Evolutionary conservation across 2,113 vertebrate species (phyloP).

Genomic region (Opisthocomus hoazin): DNA sequence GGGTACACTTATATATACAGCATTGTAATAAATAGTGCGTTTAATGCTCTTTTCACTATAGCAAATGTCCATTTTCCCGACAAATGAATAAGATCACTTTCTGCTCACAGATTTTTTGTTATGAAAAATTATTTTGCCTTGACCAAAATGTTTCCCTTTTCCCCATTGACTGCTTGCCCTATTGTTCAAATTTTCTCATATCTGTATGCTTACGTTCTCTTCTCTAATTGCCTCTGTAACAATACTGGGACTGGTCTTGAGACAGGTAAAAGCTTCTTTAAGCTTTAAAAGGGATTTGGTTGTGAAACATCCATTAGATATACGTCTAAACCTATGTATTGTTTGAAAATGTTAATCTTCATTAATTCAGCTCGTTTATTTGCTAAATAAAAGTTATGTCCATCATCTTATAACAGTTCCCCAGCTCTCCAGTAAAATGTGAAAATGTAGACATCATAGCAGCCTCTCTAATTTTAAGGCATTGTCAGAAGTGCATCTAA

Average conservation of each 20-base stretch:
- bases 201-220: neutral
- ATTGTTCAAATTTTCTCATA: neutral
- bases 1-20: neutral
- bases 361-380: neutral
- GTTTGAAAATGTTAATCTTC: neutral
- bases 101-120: neutral
- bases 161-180: neutral
- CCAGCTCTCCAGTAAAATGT: neutral
- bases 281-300: neutral
- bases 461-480: neutral
- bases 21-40: neutral
- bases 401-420: neutral
- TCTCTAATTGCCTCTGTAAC: neutral
- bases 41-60: neutral
- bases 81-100: neutral
- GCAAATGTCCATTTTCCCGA: neutral
- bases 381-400: neutral
- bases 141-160: neutral
- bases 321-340: neutral
- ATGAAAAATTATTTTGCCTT: neutral
- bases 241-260: neutral
- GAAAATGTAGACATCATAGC: neutral
- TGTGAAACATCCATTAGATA: neutral
- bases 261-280: neutral
- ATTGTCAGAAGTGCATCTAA: neutral